Evolutionary conservation across 2,797 vertebrate genomes (phyloP), one percentile per base, ranked within the genome.

Genomic region (Sebastes dallii): DNA sequence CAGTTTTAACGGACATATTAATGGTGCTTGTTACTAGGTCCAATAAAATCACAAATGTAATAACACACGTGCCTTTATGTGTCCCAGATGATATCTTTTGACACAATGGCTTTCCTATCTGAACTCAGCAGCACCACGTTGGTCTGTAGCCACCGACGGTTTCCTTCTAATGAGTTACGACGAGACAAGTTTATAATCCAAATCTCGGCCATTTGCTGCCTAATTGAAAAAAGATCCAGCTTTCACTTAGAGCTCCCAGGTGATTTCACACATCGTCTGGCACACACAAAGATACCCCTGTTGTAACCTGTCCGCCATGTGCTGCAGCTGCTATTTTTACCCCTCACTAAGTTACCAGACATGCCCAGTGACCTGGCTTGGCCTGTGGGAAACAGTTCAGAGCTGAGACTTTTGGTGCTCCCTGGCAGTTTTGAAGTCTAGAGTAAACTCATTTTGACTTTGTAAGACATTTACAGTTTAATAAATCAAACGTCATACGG

Each of bases 151-250:
- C 20, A 34, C 24, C 3, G 22, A 78, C 29, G 9, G 27, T 71
- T 82, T 52, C 46, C 2, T 52, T 66, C 56, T 83, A 78, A 86
- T 88, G 85, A 91, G 50, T 91, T 86, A 91, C 56, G 58, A 78
- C 29, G 4, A 72, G 80, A 87, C 73, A 84, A 20, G 77, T 89
- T 90, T 88, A 90, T 83, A 85, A 80, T 84, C 75, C 75, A 75
- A 81, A 85, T 50, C 81, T 66, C 2, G 6, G 72, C 77, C 60
- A 29, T 89, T 90, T 90, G 27, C 82, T 69, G 85, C 80, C 84
- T 91, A 88, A 90, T 89, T 88, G 87, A 94, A 90, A 94, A 52
- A 89, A 75, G 66, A 81, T 79, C 65, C 75, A 72, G 84, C 81
- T 64, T 84, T 90, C 67, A 89, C 85, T 87, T 74, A 73, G 22